Evolutionary conservation across 2,888 invertebrate species (phyloP).

Genomic region (Drosophila emarginata): DNA sequence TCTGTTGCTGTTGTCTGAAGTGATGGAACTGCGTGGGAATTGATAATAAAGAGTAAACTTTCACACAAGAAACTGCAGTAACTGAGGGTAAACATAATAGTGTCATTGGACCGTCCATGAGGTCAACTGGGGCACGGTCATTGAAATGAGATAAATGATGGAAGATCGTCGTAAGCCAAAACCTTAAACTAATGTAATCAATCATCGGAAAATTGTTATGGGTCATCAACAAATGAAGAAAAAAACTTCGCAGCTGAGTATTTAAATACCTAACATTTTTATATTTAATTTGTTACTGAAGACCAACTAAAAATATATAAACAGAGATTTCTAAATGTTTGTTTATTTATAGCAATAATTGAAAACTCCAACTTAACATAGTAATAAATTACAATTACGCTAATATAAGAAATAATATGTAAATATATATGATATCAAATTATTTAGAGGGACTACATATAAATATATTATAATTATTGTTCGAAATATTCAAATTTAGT

Average conservation of each 20-base stretch:
- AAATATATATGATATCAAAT: too few relatives aligned
- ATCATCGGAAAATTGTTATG: not conserved
- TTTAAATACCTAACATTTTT: too few relatives aligned
- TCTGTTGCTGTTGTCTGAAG: conserved; percentile 20
- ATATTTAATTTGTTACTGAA: too few relatives aligned
- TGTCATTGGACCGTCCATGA: conserved; percentile 2
- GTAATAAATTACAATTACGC: too few relatives aligned
- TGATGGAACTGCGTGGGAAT: conserved; percentile 51
- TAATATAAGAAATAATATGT: too few relatives aligned
- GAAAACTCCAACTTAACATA: too few relatives aligned
- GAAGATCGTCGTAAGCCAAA: not conserved
- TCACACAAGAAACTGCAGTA: not conserved
- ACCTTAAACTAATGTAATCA: not conserved
- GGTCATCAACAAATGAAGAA: not conserved
- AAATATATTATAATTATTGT: too few relatives aligned
- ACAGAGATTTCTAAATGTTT: too few relatives aligned
- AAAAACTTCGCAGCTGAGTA: not conserved
- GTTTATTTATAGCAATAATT: too few relatives aligned
- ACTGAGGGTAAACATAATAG: not conserved
- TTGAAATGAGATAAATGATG: not conserved
- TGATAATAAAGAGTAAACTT: conserved; percentile 6
- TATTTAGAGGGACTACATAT: too few relatives aligned
- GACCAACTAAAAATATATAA: too few relatives aligned
- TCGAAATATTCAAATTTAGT: too few relatives aligned
- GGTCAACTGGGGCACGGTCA: conserved; percentile 1